Evolutionary conservation across 23 tunicate genomes (phyloP).

Genomic region (Halocynthia aurantium): DNA sequence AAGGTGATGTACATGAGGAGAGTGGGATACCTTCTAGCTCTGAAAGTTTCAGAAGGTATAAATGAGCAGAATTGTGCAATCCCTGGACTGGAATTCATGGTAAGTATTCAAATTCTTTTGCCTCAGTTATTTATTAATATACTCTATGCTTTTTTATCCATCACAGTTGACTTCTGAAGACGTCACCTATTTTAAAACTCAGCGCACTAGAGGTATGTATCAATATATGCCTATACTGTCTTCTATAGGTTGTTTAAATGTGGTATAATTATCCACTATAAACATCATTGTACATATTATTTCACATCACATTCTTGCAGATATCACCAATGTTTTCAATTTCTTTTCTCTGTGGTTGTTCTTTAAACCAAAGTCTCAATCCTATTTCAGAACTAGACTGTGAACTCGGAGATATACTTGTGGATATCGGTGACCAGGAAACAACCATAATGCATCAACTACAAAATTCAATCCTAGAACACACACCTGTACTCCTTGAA

Average conservation of each 20-base stretch:
- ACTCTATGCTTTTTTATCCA: neutral
- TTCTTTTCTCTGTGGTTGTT: too few relatives aligned
- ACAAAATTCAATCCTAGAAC: conserved; percentile 38
- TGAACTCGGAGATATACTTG: conserved; percentile 79
- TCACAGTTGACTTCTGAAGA: conserved; percentile 44
- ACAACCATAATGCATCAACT: conserved; percentile 42
- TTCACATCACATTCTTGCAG: too few relatives aligned
- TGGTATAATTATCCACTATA: too few relatives aligned
- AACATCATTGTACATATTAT: too few relatives aligned
- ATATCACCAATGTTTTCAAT: too few relatives aligned
- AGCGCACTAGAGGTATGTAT: conserved; percentile 31
- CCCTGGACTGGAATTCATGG: conserved; percentile 55
- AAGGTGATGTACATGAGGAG: conserved; percentile 68
- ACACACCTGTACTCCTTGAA: conserved; percentile 27
- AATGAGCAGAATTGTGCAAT: conserved; percentile 9
- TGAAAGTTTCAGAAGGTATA: neutral
- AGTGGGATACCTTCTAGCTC: conserved; percentile 57
- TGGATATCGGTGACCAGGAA: conserved; percentile 61
- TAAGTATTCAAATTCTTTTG: neutral
- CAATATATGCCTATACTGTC: too few relatives aligned
- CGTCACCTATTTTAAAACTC: conserved; percentile 67
- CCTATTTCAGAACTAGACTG: conserved; percentile 35
- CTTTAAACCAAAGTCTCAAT: too few relatives aligned
- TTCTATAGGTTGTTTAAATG: too few relatives aligned
- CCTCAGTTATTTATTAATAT: neutral